Conservation (phyloP, 1,140 invertebrate species). For the Nylanderia fulva region DNA sequence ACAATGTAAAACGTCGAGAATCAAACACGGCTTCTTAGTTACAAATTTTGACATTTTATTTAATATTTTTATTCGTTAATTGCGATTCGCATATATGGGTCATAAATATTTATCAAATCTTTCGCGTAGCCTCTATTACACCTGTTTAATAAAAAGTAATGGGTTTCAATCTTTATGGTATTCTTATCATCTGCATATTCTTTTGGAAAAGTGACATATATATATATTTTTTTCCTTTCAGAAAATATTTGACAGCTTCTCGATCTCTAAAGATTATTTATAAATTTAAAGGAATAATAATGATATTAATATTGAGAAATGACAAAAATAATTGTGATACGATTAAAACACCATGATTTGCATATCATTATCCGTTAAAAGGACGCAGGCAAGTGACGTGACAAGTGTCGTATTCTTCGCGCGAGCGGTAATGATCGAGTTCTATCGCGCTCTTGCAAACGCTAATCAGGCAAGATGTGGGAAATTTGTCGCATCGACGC, state of each 20-base stretch:
- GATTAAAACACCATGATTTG: not conserved
- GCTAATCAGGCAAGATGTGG: conserved; percentile 62
- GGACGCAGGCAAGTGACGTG: conserved; percentile 24
- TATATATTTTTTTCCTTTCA: not conserved
- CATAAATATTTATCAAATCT: not conserved
- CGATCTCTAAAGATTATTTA: not conserved
- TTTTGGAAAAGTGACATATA: not conserved
- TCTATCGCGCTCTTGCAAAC: conserved; percentile 49
- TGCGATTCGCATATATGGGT: not conserved
- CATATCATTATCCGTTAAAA: not conserved
- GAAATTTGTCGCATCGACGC: conserved; percentile 61
- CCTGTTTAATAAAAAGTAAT: not conserved
- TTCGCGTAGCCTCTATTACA: too few relatives aligned
- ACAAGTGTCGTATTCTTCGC: not conserved
- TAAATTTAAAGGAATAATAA: conserved; percentile 19
- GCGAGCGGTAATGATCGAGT: conserved; percentile 35
- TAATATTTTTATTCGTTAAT: not conserved
- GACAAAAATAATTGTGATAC: not conserved
- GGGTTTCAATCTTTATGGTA: not conserved
- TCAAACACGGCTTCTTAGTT: not conserved
- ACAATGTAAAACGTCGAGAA: conserved; percentile 22
- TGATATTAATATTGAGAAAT: conserved; percentile 1
- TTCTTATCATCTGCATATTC: not conserved
- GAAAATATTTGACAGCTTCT: not conserved
- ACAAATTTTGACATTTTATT: not conserved